A percentile compares a stretch with the other conserved stretches of the same genome.
phyloP scores from a whole-genome alignment of 2,797 vertebrate species.

The Spondyliosoma cantharus region DNA sequence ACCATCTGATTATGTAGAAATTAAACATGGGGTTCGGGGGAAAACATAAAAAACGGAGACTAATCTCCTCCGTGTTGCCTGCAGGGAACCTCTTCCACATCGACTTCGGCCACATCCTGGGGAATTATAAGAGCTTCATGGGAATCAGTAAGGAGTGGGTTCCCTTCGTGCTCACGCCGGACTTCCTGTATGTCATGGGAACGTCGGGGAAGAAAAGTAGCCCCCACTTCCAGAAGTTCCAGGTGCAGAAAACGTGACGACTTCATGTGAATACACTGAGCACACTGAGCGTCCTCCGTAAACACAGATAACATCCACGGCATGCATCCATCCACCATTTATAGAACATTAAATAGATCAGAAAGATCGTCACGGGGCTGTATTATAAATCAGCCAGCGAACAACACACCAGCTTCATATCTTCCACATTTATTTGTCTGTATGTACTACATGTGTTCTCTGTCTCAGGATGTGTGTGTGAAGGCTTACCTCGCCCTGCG shows the following conservation, averaged over 20 bases:
- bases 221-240: conserved; percentile 95
- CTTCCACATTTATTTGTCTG: not conserved
- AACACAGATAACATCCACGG: not conserved
- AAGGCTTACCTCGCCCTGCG: conserved; percentile 96
- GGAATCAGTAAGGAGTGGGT: conserved; percentile 99
- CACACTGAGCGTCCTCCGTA: too few relatives aligned
- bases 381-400: not conserved
- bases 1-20: not conserved
- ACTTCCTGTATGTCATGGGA: conserved; percentile 99
- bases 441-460: not conserved
- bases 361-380: not conserved
- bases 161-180: conserved; percentile 97
- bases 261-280: not conserved
- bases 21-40: not conserved
- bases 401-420: not conserved
- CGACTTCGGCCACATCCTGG: conserved; percentile 99
- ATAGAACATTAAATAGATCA: not conserved
- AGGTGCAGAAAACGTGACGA: conserved; percentile 83
- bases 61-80: conserved; percentile 23
- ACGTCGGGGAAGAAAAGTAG: conserved; percentile 96
- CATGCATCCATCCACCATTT: not conserved
- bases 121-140: conserved; percentile 99
- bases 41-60: not conserved
- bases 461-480: conserved; percentile 90
- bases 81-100: conserved; percentile 98